A percentile compares a stretch with the other conserved stretches of the same genome.
Conservation (phyloP, 1,140 invertebrate species). For the Ostrea edulis region DNA sequence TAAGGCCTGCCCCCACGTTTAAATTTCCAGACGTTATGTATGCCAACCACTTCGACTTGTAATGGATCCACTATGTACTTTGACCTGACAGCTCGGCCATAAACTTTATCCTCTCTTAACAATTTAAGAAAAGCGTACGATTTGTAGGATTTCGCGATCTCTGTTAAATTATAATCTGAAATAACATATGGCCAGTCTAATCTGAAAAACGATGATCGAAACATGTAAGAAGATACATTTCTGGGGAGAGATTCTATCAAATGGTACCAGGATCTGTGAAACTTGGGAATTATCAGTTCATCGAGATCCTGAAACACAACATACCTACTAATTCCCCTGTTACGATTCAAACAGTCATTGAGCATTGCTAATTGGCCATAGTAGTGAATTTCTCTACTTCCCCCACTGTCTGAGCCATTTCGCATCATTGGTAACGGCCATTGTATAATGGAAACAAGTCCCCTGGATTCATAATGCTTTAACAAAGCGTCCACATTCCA, state of each 20-base stretch:
- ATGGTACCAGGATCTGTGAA: slow-evolving; percentile 43
- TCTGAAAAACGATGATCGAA: slow-evolving; percentile 54
- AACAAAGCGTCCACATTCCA: slow-evolving; percentile 85
- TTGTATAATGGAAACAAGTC: slow-evolving; percentile 87
- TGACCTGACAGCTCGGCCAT: background rate
- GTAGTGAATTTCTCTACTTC: slow-evolving; percentile 49
- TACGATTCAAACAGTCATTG: slow-evolving; percentile 58
- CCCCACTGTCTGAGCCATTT: background rate
- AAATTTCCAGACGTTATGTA: slow-evolving; percentile 90
- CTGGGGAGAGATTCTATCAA: slow-evolving; percentile 42
- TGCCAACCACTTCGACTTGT: background rate
- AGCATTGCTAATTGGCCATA: slow-evolving; percentile 54
- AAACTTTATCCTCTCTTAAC: slow-evolving; percentile 8
- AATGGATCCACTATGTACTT: slow-evolving; percentile 24
- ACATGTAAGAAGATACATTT: slow-evolving; percentile 29
- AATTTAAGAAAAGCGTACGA: slow-evolving; percentile 27
- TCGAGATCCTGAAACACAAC: slow-evolving; percentile 54
- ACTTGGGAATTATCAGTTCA: slow-evolving; percentile 54
- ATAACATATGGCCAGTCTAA: slow-evolving; percentile 48
- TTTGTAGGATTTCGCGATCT: slow-evolving; percentile 40
- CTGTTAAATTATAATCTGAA: background rate
- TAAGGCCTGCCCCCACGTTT: background rate
- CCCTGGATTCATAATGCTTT: slow-evolving; percentile 84
- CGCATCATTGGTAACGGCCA: slow-evolving; percentile 83
- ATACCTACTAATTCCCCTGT: slow-evolving; percentile 45